Evolutionary conservation across 2,797 vertebrate species (phyloP).

Genomic region (Hippopotamyrus pictus): DNA sequence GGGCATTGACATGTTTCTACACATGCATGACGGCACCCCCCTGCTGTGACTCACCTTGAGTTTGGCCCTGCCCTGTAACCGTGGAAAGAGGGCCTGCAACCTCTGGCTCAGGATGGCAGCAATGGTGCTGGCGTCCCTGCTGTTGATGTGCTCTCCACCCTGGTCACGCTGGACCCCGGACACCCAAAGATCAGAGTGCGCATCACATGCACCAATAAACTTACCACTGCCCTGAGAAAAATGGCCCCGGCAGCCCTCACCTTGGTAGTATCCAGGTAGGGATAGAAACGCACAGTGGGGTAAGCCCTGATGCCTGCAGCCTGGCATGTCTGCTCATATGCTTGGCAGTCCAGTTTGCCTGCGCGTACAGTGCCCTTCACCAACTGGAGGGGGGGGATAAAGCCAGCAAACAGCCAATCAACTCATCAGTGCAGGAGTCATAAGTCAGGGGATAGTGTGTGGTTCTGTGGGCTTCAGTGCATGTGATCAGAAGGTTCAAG

Average conservation of each 20-base stretch:
- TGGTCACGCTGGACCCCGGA: slow-evolving; percentile 56
- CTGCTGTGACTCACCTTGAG: slow-evolving; percentile 63
- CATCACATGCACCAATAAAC: too few relatives aligned
- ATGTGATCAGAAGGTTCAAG: background rate
- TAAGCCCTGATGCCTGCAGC: slow-evolving; percentile 80
- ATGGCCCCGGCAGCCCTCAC: slow-evolving; percentile 51
- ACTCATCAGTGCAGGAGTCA: background rate
- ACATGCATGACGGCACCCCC: background rate
- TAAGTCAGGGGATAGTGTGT: background rate
- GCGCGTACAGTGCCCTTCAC: slow-evolving; percentile 81
- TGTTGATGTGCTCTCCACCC: slow-evolving; percentile 75
- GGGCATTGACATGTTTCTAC: background rate
- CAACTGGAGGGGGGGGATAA: slow-evolving; percentile 49
- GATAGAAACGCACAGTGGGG: slow-evolving; percentile 83
- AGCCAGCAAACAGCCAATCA: background rate
- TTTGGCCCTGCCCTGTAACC: slow-evolving; percentile 55
- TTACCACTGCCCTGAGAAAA: background rate
- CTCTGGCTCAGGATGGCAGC: slow-evolving; percentile 67
- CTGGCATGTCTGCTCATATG: slow-evolving; percentile 74
- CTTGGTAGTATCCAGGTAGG: slow-evolving; percentile 61
- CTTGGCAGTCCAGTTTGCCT: slow-evolving; percentile 93
- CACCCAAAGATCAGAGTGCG: background rate
- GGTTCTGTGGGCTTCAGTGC: background rate
- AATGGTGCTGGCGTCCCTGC: slow-evolving; percentile 74
- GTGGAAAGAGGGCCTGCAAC: slow-evolving; percentile 61